A percentile compares a stretch with the other conserved stretches of the same genome.
Evolutionary conservation across 2,113 vertebrate genomes (phyloP).

Genomic region (Panthera tigris): DNA sequence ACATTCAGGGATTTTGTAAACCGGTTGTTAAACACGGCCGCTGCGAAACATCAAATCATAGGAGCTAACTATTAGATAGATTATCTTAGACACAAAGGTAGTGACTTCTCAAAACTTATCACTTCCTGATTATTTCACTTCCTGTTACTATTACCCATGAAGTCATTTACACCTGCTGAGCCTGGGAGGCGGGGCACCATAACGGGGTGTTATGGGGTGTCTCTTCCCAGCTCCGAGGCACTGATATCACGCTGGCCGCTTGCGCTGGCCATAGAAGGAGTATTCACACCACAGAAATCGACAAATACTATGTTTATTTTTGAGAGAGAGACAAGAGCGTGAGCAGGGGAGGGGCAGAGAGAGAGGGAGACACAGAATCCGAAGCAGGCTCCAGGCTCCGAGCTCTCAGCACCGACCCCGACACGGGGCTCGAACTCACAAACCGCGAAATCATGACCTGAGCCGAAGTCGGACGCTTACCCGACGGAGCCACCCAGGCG

Average conservation of each 20-base stretch:
- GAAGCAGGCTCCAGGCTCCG: too few relatives aligned
- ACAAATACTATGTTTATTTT: neutral
- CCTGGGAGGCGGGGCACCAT: neutral
- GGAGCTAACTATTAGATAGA: neutral
- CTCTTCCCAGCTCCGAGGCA: neutral
- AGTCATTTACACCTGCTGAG: neutral
- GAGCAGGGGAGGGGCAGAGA: too few relatives aligned
- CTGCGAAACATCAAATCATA: too few relatives aligned
- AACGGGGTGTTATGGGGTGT: neutral
- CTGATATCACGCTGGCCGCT: neutral
- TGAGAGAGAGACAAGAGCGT: too few relatives aligned
- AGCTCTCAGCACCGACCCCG: too few relatives aligned
- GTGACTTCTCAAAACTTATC: neutral
- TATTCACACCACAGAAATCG: neutral
- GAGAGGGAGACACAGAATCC: too few relatives aligned
- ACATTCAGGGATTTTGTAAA: neutral
- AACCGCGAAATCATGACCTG: too few relatives aligned
- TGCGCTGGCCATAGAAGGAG: neutral
- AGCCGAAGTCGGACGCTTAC: accelerated
- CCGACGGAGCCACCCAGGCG: too few relatives aligned
- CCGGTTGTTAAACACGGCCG: neutral
- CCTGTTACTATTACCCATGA: neutral
- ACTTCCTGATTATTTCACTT: neutral
- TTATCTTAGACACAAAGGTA: neutral
- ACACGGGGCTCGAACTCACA: too few relatives aligned